Conservation (phyloP, 2,113 vertebrate species). For the Pipra filicauda region DNA sequence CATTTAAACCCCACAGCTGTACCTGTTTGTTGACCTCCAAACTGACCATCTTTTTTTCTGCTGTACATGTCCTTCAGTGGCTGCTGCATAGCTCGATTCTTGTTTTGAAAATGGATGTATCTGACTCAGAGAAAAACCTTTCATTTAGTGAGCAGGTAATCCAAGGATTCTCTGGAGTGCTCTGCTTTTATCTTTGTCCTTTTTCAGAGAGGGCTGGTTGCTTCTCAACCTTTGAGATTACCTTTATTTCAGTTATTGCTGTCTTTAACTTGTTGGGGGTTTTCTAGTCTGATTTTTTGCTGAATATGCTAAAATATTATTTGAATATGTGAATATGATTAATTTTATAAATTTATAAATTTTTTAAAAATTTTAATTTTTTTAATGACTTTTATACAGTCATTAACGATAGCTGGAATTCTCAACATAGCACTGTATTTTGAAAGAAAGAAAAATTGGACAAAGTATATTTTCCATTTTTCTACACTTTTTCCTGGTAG, state of each 20-base stretch:
- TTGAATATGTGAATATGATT: background rate
- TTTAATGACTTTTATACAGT: no score
- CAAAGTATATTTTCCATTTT: background rate
- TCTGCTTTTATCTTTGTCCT: background rate
- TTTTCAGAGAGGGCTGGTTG: background rate
- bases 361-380: no score
- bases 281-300: background rate
- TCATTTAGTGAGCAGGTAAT: background rate
- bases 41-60: background rate
- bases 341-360: no score
- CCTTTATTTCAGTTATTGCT: background rate
- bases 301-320: background rate
- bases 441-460: background rate
- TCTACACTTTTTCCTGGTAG: background rate
- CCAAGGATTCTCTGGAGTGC: background rate
- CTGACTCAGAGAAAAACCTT: background rate
- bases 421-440: background rate
- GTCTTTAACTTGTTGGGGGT: background rate
- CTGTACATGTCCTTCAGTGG: background rate
- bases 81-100: background rate
- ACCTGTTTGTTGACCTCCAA: background rate
- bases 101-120: background rate
- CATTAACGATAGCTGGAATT: background rate
- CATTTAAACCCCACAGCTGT: background rate
- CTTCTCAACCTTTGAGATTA: background rate